Base-by-base conservation (phyloP, 2,888 invertebrate species). In the Diarsia mendica region DNA sequence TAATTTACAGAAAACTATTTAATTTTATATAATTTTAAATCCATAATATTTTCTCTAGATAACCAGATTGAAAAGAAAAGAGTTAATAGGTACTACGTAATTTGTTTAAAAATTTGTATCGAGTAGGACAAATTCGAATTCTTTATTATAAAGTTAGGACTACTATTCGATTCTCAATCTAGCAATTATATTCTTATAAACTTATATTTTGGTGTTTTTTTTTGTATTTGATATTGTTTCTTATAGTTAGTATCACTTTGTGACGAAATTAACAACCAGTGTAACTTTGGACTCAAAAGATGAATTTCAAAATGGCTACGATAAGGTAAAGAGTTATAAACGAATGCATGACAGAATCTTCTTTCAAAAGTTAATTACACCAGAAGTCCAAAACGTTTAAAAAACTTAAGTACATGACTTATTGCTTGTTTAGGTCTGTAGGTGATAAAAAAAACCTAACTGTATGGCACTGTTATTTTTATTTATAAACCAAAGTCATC, bases 181-280 rank as follows among this genome's bases (percentile, higher is more conserved):
- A 80, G 75, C 67, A 61, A 44, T 81, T 72, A 79, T 79, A 77
- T 68, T 60, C 33, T 72, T 72, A 77, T 39, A 74, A 80, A 83
- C 77, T 73, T 75, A 72, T 79, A 79, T 63, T 72, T 79, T 79
- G 76, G 81, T 83, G 80, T 83, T 75, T 53, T 48, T 71, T 72
- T 83, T 82, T 84, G 60, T 75, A 76, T 81, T 78, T 77, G 53
- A 71, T 71, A 61, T 79, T 78, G 28, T 60, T 61, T 67, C 78
- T 74, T 82, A 86, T 71, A 74, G 73, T 82, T 82, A 84, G 75
- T 87, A 87, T 87, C 85, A 88, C 88, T 81, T 82, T 77, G 67
- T 83, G 80, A 76, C n/a, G 51, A 82, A 84, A 88, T 82, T 39
- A 84, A 82, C 70, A 80, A 80, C 70, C 68, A 66, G 75, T 78